Percentiles rank a stretch among this genome's conserved stretches.
These are phyloP conservation scores for Icerya purchasi DNA, from an alignment of 2,888 invertebrate species.

Conservation along the genomic window DNA sequence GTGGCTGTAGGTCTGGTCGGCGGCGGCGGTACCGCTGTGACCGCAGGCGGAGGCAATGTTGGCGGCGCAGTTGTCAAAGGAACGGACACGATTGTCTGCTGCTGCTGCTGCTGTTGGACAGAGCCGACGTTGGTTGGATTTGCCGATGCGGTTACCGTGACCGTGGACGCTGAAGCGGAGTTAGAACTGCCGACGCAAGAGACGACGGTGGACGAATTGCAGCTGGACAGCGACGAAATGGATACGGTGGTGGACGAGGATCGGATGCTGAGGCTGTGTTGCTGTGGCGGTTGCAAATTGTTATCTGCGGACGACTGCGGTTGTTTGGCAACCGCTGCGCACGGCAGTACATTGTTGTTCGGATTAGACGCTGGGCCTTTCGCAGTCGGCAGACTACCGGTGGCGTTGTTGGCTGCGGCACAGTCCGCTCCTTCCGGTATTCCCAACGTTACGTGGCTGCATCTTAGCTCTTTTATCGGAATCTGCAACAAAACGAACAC, in stretches of 20 bases:
- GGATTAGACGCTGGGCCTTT: background rate
- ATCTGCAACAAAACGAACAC: too few relatives aligned
- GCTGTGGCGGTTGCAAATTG: background rate
- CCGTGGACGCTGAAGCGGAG: background rate
- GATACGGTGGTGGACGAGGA: too few relatives aligned
- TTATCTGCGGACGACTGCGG: background rate
- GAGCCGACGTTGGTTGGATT: background rate
- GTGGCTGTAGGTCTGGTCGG: background rate
- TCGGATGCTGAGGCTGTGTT: too few relatives aligned
- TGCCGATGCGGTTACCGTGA: background rate
- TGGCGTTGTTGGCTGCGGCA: background rate
- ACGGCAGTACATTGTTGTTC: background rate
- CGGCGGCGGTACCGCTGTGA: background rate
- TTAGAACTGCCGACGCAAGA: background rate
- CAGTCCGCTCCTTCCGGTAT: background rate
- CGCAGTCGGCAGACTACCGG: background rate
- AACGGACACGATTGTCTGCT: background rate
- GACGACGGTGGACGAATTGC: background rate
- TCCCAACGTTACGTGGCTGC: constrained; percentile 8
- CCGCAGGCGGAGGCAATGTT: background rate
- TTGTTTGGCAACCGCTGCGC: too few relatives aligned
- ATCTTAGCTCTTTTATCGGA: constrained; percentile 10
- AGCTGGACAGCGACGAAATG: background rate
- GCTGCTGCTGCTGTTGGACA: background rate
- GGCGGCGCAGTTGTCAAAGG: background rate